Percentiles rank a stretch among this genome's conserved stretches.
phyloP scores from a whole-genome alignment of 2,113 vertebrate species.

The Apodemus sylvaticus region DNA sequence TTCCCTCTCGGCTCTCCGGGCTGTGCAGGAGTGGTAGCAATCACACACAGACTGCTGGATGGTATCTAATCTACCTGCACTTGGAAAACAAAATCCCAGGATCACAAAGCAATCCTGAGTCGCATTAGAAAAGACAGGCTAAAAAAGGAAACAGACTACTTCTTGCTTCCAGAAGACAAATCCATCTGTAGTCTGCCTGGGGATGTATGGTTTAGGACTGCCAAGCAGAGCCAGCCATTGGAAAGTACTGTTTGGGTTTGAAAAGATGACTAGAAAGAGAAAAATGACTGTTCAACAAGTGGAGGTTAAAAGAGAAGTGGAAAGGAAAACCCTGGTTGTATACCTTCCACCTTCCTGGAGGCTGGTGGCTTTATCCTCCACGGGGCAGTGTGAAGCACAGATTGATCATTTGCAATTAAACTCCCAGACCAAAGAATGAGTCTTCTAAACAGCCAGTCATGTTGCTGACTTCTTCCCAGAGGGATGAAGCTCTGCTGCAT shows the following conservation, averaged over 20 bases:
- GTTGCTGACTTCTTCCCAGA: neutral
- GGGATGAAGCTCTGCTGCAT: neutral
- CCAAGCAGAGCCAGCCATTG: neutral
- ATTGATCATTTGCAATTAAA: neutral
- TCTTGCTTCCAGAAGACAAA: slow-evolving; percentile 48
- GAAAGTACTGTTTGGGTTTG: slow-evolving; percentile 44
- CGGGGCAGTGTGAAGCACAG: neutral
- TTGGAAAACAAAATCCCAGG: slow-evolving; percentile 43
- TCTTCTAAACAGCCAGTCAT: slow-evolving; percentile 39
- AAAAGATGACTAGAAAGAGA: slow-evolving; percentile 43
- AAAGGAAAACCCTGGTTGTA: neutral
- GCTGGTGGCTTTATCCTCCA: neutral
- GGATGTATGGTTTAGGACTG: slow-evolving; percentile 54
- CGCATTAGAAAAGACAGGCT: neutral
- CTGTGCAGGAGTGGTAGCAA: neutral
- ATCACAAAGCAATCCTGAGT: slow-evolving; percentile 6
- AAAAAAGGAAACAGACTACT: neutral
- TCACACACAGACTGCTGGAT: neutral
- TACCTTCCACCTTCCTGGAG: neutral
- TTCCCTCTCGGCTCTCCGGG: fast-evolving
- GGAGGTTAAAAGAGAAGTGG: neutral
- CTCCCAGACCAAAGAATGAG: neutral
- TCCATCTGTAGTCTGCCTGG: slow-evolving; percentile 20
- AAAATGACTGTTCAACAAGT: neutral
- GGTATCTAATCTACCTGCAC: neutral